phyloP scores from a whole-genome alignment of 2,888 invertebrate genomes.

The Argynnis bischoffii region DNA sequence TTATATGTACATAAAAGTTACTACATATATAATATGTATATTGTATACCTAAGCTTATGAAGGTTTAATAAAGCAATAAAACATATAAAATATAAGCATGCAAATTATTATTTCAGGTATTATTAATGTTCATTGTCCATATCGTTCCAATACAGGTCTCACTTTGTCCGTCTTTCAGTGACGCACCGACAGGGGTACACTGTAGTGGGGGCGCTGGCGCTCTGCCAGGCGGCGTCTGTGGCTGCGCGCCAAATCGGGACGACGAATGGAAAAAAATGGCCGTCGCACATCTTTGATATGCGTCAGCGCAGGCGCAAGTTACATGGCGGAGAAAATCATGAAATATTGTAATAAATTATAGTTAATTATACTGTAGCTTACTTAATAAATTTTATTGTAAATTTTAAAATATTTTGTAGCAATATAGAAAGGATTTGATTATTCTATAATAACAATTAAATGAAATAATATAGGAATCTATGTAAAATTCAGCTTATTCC shows the following conservation, averaged over 20 bases:
- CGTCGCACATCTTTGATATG: slow-evolving; percentile 80
- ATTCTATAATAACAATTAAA: no score
- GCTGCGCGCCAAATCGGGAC: slow-evolving; percentile 69
- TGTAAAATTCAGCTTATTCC: no score
- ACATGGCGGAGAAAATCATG: slow-evolving; percentile 6
- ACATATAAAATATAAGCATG: no score
- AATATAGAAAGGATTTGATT: neutral
- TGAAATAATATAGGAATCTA: no score
- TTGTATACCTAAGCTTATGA: no score
- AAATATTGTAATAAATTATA: neutral
- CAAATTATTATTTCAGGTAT: neutral
- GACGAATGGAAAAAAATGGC: slow-evolving; percentile 72
- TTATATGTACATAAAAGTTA: no score
- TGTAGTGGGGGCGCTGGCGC: slow-evolving; percentile 68
- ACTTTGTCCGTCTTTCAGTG: slow-evolving; percentile 39
- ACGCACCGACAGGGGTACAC: slow-evolving; percentile 59
- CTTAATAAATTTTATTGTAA: neutral
- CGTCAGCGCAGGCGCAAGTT: slow-evolving; percentile 58
- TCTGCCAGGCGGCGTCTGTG: slow-evolving; percentile 75
- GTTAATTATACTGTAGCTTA: neutral
- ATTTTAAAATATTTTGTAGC: neutral
- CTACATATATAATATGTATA: no score
- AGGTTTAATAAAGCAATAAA: no score
- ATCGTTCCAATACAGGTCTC: neutral
- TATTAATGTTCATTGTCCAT: slow-evolving; percentile 8